Evolutionary conservation across 2,888 invertebrate genomes (phyloP), one percentile per base, ranked within the genome.

Genomic region (Formica aserva): DNA sequence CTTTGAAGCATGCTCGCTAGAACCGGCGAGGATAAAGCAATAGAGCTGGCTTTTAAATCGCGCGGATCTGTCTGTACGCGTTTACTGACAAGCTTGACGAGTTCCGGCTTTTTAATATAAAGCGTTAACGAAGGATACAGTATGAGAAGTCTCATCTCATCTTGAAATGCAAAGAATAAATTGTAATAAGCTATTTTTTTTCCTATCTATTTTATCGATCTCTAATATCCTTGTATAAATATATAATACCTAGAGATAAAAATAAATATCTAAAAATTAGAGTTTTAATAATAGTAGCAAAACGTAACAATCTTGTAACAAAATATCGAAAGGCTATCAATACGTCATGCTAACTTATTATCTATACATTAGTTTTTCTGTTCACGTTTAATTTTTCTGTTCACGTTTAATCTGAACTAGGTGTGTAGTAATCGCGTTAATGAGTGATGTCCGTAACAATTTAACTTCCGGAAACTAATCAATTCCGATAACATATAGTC

Each of bases 1-100:
- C 77, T 85, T 77, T 52, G 11, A 69, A 67, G 78, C 85, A 74
- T 82, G 52, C 52, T 67, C 26, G 48, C 26, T n/a, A 26, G 55
- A 32, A 65, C 11, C 22, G 63, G 5, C 63, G n/a, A 9, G 13
- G 13, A 48, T n/a, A 26, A 3, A 15, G 32, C 9, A 8, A 60
- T 26, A 26, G 15, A 15, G 22, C 9, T 45, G 35, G 18, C 22
- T 62, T 62, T 62, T 18, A 60, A 13, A 57, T n/a, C 38, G 52
- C 6, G 32, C 15, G 2, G n/a, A 1, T 52, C 35, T 57, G 1
- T 15, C 41, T 15, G 22, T 29, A n/a, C 26, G 38, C n/a, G 22
- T 38, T 35, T 63, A 41, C 35, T 9, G 6, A n/a, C 18, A 55
- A 41, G 13, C 15, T 29, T 18, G 18, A 62, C 18, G 29, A 81